These are phyloP conservation scores for Lipotes vexillifer DNA, from an alignment of 2,113 vertebrate genomes.

Conservation along the genomic window DNA sequence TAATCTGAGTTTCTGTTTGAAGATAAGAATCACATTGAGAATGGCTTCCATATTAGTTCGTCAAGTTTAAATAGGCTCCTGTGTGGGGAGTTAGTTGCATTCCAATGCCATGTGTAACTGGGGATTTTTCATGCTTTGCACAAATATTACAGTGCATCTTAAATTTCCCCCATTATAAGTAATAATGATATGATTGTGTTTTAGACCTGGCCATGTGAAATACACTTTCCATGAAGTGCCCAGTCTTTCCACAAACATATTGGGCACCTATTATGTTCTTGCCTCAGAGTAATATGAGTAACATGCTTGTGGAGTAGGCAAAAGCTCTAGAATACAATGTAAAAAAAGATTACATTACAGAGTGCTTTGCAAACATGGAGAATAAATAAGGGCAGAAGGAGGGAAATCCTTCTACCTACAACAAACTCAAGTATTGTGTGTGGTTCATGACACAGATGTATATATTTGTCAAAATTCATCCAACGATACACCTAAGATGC, in stretches of 20 bases:
- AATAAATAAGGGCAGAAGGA: neutral
- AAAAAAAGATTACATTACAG: neutral
- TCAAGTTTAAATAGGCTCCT: slow-evolving; percentile 38
- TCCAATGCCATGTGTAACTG: slow-evolving; percentile 48
- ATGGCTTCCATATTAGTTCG: slow-evolving; percentile 51
- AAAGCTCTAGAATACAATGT: neutral
- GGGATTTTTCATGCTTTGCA: slow-evolving; percentile 47
- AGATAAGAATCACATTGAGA: slow-evolving; percentile 43
- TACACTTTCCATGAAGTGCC: neutral
- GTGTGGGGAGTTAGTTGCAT: neutral
- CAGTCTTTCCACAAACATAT: neutral
- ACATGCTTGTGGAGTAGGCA: neutral
- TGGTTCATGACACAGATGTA: neutral
- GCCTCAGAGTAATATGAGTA: neutral
- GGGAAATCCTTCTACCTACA: neutral
- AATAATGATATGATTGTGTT: slow-evolving; percentile 23
- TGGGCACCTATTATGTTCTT: neutral
- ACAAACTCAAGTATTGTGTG: neutral
- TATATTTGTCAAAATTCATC: neutral
- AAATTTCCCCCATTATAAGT: slow-evolving; percentile 44
- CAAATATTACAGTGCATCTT: slow-evolving; percentile 20
- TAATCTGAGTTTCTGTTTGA: slow-evolving; percentile 42
- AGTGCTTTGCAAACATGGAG: neutral
- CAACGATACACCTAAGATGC: neutral
- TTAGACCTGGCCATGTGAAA: neutral